Conservation (phyloP, 1,140 invertebrate species). For the Oryctes rhinoceros region DNA sequence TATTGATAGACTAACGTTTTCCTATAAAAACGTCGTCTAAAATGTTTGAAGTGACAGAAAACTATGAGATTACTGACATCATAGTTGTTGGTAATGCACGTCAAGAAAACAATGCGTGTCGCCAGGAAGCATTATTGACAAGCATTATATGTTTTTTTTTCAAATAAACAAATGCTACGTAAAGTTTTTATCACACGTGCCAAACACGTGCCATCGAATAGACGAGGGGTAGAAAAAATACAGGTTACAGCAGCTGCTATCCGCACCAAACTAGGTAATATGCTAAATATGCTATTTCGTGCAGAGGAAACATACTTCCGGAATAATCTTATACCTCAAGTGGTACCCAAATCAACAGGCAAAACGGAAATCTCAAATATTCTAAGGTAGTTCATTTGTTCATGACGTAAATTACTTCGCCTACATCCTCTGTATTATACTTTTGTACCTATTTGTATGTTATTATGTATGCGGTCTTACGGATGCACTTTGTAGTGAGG, state of each 20-base stretch:
- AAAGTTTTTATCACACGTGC: constrained; percentile 35
- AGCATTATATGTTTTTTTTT: constrained; percentile 28
- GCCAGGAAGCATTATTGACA: background rate
- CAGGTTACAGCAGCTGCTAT: constrained; percentile 55
- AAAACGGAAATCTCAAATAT: constrained; percentile 51
- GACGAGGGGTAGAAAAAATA: constrained; percentile 39
- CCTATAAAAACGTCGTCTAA: too few species aligned
- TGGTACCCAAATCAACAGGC: constrained; percentile 57
- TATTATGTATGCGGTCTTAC: background rate
- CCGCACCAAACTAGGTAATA: constrained; percentile 53
- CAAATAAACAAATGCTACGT: constrained; percentile 15
- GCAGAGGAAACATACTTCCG: constrained; percentile 54
- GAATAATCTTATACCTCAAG: constrained; percentile 52
- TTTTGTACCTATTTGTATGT: background rate
- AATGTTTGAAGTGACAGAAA: too few species aligned
- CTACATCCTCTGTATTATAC: constrained; percentile 10
- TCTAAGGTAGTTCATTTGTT: constrained; percentile 53
- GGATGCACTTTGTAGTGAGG: background rate
- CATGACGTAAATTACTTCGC: constrained; percentile 13
- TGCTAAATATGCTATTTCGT: constrained; percentile 56
- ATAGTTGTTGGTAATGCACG: too few species aligned
- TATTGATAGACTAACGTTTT: too few species aligned
- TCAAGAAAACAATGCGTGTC: background rate
- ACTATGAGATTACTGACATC: too few species aligned
- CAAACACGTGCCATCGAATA: constrained; percentile 13